Conservation (phyloP, 1,140 invertebrate genomes). For the Anthonomus grandis region DNA sequence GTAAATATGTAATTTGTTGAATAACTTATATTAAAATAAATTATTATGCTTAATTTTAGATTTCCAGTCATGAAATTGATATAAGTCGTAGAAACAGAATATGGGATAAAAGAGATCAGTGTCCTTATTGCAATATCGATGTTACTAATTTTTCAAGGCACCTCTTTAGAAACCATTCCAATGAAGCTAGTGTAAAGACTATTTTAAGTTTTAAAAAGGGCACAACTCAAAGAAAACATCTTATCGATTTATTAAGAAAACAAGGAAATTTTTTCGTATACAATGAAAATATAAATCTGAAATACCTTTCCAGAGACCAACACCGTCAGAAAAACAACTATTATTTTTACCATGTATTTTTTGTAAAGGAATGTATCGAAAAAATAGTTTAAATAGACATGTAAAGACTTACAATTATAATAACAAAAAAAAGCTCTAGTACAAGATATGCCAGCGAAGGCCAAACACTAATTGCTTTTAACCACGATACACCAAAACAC, state of each 20-base stretch:
- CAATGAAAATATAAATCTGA: constrained; percentile 13
- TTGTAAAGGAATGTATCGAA: constrained; percentile 19
- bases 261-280: constrained; percentile 15
- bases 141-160: constrained; percentile 25
- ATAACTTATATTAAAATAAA: no score
- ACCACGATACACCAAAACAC: no score
- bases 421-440: not conserved
- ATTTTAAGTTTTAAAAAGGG: constrained; percentile 17
- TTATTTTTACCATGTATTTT: constrained; percentile 14
- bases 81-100: constrained; percentile 9
- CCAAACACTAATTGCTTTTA: constrained; percentile 18
- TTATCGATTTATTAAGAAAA: constrained; percentile 18
- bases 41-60: no score
- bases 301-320: constrained; percentile 16
- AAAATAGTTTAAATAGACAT: constrained; percentile 4
- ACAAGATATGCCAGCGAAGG: constrained; percentile 8
- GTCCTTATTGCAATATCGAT: constrained; percentile 16
- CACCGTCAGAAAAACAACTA: not conserved
- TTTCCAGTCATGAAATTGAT: constrained; percentile 6
- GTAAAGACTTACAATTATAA: constrained; percentile 5
- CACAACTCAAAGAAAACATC: constrained; percentile 9
- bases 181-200: constrained; percentile 17
- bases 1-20: no score
- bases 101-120: constrained; percentile 24
- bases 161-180: constrained; percentile 16